Percentiles rank a stretch among this genome's conserved stretches.
phyloP scores from a whole-genome alignment of 2,797 vertebrate species.

The Amblyopsis hoosieri region DNA sequence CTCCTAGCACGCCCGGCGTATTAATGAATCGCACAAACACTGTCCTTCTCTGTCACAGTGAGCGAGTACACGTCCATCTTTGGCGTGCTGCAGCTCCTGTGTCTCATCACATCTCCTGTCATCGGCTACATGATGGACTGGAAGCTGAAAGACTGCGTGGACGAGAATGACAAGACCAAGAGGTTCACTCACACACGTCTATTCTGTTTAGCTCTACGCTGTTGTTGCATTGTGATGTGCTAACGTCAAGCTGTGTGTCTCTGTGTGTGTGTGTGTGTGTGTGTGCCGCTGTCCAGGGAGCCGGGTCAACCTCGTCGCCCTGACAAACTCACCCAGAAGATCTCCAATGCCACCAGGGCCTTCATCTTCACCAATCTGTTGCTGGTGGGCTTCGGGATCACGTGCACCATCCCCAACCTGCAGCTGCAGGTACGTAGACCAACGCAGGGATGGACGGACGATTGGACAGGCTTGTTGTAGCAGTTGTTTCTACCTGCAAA shows the following conservation, averaged over 20 bases:
- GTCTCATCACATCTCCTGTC: constrained; percentile 92
- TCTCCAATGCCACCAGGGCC: constrained; percentile 90
- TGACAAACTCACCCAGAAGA: constrained; percentile 91
- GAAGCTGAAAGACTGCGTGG: constrained; percentile 91
- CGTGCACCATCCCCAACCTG: constrained; percentile 88
- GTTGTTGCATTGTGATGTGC: not conserved
- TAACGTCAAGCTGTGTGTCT: not conserved
- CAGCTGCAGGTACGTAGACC: constrained; percentile 83
- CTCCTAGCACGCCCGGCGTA: not conserved
- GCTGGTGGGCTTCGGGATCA: constrained; percentile 91
- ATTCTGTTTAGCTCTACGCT: too few relatives aligned
- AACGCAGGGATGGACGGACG: constrained; percentile 50
- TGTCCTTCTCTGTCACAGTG: constrained; percentile 72
- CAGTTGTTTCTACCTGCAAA: not conserved
- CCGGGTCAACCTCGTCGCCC: constrained; percentile 84
- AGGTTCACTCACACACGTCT: constrained; percentile 57
- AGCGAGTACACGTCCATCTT: constrained; percentile 96
- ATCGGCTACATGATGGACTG: constrained; percentile 99
- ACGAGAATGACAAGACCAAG: constrained; percentile 78
- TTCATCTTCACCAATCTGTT: constrained; percentile 95
- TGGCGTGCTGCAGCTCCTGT: constrained; percentile 92
- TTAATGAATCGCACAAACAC: not conserved
- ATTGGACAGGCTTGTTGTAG: not conserved
- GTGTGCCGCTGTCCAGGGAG: constrained; percentile 69
- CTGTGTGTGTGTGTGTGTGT: not conserved